phyloP scores from a whole-genome alignment of 2,888 invertebrate genomes.

The Sarcophaga carnaria region DNA sequence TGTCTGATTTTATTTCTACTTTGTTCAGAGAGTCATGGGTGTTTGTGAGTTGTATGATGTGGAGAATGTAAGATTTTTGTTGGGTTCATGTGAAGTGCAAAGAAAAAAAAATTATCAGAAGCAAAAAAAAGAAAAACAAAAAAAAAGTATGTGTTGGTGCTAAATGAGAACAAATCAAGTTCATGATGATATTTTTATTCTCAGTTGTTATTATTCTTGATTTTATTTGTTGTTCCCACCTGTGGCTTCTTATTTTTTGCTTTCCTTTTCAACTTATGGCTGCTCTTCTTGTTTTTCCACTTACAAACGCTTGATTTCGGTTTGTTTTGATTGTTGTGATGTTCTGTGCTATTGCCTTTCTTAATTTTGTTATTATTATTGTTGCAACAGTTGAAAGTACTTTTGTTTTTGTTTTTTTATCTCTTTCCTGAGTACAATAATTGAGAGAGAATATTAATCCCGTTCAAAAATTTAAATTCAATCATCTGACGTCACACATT shows the following conservation, averaged over 20 bases:
- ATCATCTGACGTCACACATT: not conserved
- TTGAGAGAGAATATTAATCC: not conserved
- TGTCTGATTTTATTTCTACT: no score
- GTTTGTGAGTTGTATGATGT: not conserved
- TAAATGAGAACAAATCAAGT: conserved; percentile 41
- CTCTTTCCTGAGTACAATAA: not conserved
- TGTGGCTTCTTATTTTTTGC: conserved; percentile 63
- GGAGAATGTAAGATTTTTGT: not conserved
- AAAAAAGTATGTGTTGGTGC: conserved; percentile 14
- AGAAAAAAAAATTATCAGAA: conserved; percentile 11
- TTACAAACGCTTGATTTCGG: conserved; percentile 31
- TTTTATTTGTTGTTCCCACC: conserved; percentile 66
- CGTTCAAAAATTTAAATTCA: not conserved
- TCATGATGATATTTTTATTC: conserved; percentile 27
- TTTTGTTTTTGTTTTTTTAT: conserved; percentile 9
- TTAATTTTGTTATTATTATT: conserved; percentile 57
- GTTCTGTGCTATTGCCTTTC: conserved; percentile 33
- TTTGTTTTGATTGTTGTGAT: conserved; percentile 23
- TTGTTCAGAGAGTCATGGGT: no score
- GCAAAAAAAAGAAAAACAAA: not conserved
- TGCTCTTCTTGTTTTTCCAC: conserved; percentile 25
- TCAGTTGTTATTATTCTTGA: not conserved
- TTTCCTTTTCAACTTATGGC: not conserved
- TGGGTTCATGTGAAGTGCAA: conserved; percentile 32
- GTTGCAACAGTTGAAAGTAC: conserved; percentile 44